Evolutionary conservation across 2,888 invertebrate species (phyloP).

Genomic region (Spodoptera exigua): DNA sequence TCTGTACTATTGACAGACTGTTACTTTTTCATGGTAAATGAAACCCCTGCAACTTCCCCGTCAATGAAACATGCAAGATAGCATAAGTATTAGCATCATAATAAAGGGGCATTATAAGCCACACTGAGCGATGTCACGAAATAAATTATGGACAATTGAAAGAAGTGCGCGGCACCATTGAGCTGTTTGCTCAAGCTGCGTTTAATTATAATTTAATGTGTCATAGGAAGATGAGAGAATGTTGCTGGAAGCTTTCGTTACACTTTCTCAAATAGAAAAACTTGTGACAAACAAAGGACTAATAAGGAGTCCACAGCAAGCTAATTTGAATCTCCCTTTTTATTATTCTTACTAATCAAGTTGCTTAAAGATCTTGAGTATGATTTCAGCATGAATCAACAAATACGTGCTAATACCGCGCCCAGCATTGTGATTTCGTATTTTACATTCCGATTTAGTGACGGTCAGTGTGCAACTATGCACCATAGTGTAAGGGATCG

Average conservation of each 20-base stretch:
- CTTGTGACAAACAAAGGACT: too few relatives aligned
- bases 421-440: constrained; percentile 34
- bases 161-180: constrained; percentile 53
- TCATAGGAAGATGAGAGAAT: constrained; percentile 43
- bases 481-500: too few relatives aligned
- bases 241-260: constrained; percentile 5
- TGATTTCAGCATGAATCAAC: constrained; percentile 9
- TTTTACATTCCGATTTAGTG: constrained; percentile 34
- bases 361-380: neutral
- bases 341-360: too few relatives aligned
- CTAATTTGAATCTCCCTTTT: too few relatives aligned
- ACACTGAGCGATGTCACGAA: constrained; percentile 47
- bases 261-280: neutral
- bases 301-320: too few relatives aligned
- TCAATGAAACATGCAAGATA: constrained; percentile 22
- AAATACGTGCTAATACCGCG: constrained; percentile 17
- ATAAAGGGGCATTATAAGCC: constrained; percentile 37
- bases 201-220: constrained; percentile 61
- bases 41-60: too few relatives aligned
- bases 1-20: too few relatives aligned
- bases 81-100: constrained; percentile 32
- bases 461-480: neutral
- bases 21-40: too few relatives aligned
- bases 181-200: constrained; percentile 33
- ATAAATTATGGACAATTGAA: constrained; percentile 64